A percentile compares a stretch with the other conserved stretches of the same genome.
Evolutionary conservation across 2,113 vertebrate genomes (phyloP).

Genomic region (Bubalus kerabau): DNA sequence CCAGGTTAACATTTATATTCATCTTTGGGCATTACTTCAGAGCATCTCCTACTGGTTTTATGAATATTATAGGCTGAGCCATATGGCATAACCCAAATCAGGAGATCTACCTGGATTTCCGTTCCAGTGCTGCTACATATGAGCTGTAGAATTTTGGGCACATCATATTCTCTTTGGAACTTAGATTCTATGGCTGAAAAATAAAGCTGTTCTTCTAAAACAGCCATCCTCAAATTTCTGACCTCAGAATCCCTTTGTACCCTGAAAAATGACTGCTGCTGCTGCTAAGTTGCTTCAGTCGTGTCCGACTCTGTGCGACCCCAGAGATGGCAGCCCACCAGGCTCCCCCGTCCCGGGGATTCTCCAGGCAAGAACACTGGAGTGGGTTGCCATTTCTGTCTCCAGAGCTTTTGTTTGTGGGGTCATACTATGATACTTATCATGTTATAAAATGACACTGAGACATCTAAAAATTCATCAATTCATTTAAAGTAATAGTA

Average conservation of each 20-base stretch:
- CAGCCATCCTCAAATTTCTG: background rate
- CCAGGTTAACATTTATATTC: background rate
- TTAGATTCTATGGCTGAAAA: background rate
- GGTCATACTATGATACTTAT: background rate
- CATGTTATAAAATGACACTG: background rate
- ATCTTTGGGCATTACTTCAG: background rate
- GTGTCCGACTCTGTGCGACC: no score
- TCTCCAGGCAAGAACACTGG: no score
- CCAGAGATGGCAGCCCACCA: no score
- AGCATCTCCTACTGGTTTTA: background rate
- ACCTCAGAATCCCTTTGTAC: background rate
- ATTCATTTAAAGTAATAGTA: background rate
- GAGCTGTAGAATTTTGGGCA: background rate
- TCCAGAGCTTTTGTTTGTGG: background rate
- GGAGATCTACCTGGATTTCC: background rate
- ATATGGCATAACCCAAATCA: background rate
- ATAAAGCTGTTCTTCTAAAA: background rate
- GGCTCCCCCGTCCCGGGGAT: no score
- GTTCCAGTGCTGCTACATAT: background rate
- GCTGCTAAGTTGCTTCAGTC: no score
- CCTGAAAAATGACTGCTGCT: background rate
- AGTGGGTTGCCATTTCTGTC: no score
- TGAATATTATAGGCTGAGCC: background rate
- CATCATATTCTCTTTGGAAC: background rate
- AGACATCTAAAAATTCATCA: background rate